Evolutionary conservation across 1,140 invertebrate genomes (phyloP), one percentile per base, ranked within the genome.

Genomic region (Eumeta japonica): DNA sequence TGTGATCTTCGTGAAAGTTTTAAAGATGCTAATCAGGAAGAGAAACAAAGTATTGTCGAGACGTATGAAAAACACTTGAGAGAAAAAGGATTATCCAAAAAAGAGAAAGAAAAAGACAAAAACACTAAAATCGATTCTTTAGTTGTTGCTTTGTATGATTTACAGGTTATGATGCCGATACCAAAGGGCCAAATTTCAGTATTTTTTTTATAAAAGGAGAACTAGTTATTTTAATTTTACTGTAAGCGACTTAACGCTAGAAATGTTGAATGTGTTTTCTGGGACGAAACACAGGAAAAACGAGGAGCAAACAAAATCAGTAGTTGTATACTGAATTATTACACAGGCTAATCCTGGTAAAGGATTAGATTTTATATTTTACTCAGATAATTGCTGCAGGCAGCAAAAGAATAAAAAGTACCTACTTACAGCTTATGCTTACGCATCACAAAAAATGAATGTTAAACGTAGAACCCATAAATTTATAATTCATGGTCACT

Each of bases 201-300:
- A 39, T n/a, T 51, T 52, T 47, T 58, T 43, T 39, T 56, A 58
- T 19, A 58, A 58, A 55, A 56, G 46, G 10, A 70, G 62, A 42
- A 39, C 77, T 9, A 50, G 55, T 43, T 48, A 62, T 9, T 74
- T 64, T 31, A 77, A 78, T 55, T 73, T 73, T 29, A 77, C 65
- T 7, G 41, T 77, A 19, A 38, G 38, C 50, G 16, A 28, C 11
- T n/a, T 51, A 9, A 13, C 10, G 58, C 39, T 18, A 32, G 45
- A 4, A 43, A 50, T 40, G 52, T 50, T 10, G 37, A 33, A 15
- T 75, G 71, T 37, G 71, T 57, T 49, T 55, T 75, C 28, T 78
- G 75, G 70, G 48, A 73, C 50, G 67, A 79, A 46, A n/a, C n/a
- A 50, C 47, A 1, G 55, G 74, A 57, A n/a, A 55, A 63, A 18